phyloP scores from a whole-genome alignment of 2,888 invertebrate genomes.

The Ochropleura plecta region DNA sequence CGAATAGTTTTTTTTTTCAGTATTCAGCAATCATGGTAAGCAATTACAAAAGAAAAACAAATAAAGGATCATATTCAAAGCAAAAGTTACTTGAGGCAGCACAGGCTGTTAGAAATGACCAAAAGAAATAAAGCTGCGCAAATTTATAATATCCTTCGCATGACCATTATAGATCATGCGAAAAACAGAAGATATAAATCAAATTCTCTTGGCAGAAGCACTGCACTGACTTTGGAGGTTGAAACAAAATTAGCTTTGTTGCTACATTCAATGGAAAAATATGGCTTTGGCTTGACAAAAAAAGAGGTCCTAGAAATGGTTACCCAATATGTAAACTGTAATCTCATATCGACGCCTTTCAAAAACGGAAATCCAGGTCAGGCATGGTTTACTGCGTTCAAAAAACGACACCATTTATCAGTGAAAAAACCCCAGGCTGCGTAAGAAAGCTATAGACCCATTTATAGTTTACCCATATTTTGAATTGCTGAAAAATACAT shows the following conservation, averaged over 20 bases:
- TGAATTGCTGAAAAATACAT: constrained; percentile 14
- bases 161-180: constrained; percentile 41
- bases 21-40: constrained; percentile 6
- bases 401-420: constrained; percentile 20
- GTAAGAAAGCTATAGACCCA: constrained; percentile 14
- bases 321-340: constrained; percentile 13
- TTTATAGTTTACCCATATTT: constrained; percentile 19
- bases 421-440: constrained; percentile 29
- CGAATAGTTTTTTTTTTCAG: constrained; percentile 8
- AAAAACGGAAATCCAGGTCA: constrained; percentile 31
- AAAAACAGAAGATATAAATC: constrained; percentile 29
- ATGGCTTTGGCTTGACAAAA: constrained; percentile 24
- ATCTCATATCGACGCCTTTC: constrained; percentile 18
- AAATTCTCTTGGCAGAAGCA: constrained; percentile 17
- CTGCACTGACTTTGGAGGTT: constrained; percentile 17
- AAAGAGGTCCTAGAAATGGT: constrained; percentile 28
- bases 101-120: constrained; percentile 17
- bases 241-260: constrained; percentile 22
- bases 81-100: constrained; percentile 21
- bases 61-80: constrained; percentile 20
- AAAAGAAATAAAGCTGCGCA: constrained; percentile 25
- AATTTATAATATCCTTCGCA: constrained; percentile 27
- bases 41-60: constrained; percentile 26
- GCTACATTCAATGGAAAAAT: constrained; percentile 22
- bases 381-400: constrained; percentile 30